These are phyloP conservation scores for Hetaerina titia DNA, from an alignment of 2,888 invertebrate genomes.

Conservation along the genomic window DNA sequence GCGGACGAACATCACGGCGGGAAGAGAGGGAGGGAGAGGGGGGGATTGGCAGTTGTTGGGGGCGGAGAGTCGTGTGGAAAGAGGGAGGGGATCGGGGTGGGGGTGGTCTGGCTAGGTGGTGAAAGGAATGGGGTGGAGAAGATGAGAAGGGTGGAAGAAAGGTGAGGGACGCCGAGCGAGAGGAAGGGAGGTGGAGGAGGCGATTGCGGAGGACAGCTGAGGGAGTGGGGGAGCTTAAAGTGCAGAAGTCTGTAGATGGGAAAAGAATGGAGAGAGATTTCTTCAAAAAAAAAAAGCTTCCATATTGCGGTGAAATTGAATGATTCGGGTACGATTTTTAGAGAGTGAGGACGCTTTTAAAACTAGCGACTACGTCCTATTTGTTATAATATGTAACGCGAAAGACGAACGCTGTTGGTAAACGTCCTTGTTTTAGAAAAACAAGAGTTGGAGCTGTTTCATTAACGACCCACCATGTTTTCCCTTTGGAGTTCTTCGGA, in stretches of 20 bases:
- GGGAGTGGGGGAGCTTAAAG: background rate
- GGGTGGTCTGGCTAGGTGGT: background rate
- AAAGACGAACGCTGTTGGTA: no score
- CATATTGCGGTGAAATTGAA: no score
- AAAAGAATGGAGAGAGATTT: no score
- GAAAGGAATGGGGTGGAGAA: background rate
- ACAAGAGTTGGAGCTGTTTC: background rate
- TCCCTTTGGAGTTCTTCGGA: background rate
- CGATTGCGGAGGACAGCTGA: background rate
- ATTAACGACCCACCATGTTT: background rate
- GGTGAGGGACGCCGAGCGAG: background rate
- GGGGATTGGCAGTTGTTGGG: background rate
- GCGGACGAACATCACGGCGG: conserved; percentile 44
- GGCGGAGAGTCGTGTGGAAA: background rate
- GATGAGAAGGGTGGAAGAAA: background rate
- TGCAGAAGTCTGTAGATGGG: background rate
- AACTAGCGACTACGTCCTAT: no score
- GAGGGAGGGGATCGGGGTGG: background rate
- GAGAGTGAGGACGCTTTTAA: no score
- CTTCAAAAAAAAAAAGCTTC: no score
- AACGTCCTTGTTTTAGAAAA: background rate
- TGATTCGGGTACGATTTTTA: no score
- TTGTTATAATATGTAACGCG: no score
- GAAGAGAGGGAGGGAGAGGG: background rate
- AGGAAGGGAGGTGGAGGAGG: background rate